Evolutionary conservation across 2,797 vertebrate genomes (phyloP).

Genomic region (Diplodus puntazzo): DNA sequence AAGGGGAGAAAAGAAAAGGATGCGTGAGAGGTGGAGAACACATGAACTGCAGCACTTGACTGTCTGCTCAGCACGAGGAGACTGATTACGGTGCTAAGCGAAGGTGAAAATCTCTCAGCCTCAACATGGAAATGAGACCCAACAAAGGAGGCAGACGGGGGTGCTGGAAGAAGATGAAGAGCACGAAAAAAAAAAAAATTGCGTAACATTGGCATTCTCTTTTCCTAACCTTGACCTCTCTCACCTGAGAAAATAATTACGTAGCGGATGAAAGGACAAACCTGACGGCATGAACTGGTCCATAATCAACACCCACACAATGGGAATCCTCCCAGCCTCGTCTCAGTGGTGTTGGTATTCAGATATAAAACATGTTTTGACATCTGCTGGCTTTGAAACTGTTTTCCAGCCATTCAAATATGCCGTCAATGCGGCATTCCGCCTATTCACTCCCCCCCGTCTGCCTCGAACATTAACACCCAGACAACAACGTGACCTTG

Average conservation of each 20-base stretch:
- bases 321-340: slow-evolving; percentile 2
- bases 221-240: slow-evolving; percentile 8
- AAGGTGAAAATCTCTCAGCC: slow-evolving; percentile 46
- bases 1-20: neutral
- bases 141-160: neutral
- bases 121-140: slow-evolving; percentile 54
- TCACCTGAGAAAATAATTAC: slow-evolving; percentile 24
- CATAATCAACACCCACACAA: neutral
- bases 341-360: slow-evolving; percentile 1
- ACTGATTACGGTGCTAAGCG: slow-evolving; percentile 57
- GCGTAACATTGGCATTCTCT: neutral
- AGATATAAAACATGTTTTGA: neutral
- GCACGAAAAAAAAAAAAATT: neutral
- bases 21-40: slow-evolving; percentile 15
- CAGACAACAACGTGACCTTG: slow-evolving; percentile 46
- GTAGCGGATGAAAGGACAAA: neutral
- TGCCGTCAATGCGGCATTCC: slow-evolving; percentile 28
- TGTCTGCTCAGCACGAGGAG: slow-evolving; percentile 35
- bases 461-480: slow-evolving; percentile 6
- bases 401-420: slow-evolving; percentile 25
- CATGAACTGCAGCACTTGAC: slow-evolving; percentile 38
- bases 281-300: slow-evolving; percentile 1
- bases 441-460: slow-evolving; percentile 23
- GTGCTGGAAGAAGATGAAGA: neutral
- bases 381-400: slow-evolving; percentile 15